Conservation (phyloP, 2,113 vertebrate species). For the Vanacampus margaritifer region DNA sequence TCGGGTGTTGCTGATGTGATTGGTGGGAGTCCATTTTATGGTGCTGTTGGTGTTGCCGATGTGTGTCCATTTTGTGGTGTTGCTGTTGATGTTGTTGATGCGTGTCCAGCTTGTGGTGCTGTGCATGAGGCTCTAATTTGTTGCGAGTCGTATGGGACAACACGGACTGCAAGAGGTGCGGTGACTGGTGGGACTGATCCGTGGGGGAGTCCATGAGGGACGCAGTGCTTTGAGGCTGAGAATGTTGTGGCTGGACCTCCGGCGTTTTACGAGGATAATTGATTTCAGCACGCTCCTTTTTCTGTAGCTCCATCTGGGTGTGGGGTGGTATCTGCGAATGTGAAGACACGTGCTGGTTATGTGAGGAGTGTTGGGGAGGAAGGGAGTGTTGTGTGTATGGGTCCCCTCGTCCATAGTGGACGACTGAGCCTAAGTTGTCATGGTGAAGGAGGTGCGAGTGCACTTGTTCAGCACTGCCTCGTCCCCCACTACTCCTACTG, state of each 20-base stretch:
- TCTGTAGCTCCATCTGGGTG: constrained; percentile 74
- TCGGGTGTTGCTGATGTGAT: constrained; percentile 57
- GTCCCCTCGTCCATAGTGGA: constrained; percentile 83
- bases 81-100: constrained; percentile 50
- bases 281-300: constrained; percentile 77
- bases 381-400: constrained; percentile 73
- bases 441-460: constrained; percentile 74
- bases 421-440: constrained; percentile 84
- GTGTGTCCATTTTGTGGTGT: constrained; percentile 31
- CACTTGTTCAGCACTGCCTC: constrained; percentile 70
- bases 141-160: constrained; percentile 84
- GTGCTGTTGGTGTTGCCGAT: constrained; percentile 19
- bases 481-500: constrained; percentile 77
- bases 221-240: constrained; percentile 68
- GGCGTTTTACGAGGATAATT: constrained; percentile 76
- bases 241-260: constrained; percentile 71
- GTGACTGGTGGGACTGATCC: constrained; percentile 72
- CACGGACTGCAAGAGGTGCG: constrained; percentile 84
- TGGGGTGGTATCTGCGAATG: constrained; percentile 70
- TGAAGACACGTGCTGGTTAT: constrained; percentile 65
- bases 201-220: constrained; percentile 80
- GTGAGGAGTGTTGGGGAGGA: constrained; percentile 64
- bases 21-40: constrained; percentile 57
- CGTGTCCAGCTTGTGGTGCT: constrained; percentile 58
- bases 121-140: constrained; percentile 71